Conservation (phyloP, 2,888 invertebrate species). For the Leptopilina drosophilae region DNA sequence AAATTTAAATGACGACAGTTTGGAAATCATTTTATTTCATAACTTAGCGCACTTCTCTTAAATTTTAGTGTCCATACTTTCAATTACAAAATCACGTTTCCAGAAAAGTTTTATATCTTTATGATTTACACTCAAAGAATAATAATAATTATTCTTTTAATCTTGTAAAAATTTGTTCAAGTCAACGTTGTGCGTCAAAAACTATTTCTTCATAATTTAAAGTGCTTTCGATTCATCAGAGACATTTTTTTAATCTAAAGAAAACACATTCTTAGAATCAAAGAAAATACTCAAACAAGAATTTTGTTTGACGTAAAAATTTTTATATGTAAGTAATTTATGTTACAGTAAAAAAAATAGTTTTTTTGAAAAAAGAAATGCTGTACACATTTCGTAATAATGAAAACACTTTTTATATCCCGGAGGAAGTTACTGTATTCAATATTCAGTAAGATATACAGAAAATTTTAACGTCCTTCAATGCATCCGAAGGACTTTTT, state of each 20-base stretch:
- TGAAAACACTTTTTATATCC: not conserved
- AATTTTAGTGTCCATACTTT: not conserved
- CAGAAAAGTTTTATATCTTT: not conserved
- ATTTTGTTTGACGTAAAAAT: too few species aligned
- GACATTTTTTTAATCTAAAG: too few species aligned
- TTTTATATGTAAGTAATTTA: too few species aligned
- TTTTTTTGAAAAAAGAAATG: too few species aligned
- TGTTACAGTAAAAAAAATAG: too few species aligned
- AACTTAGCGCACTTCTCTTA: not conserved
- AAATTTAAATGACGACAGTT: conserved; percentile 1
- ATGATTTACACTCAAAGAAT: too few species aligned
- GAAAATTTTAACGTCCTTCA: conserved; percentile 16
- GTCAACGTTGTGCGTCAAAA: not conserved
- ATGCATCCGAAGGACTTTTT: conserved; percentile 7
- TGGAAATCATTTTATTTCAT: conserved; percentile 2
- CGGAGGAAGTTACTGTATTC: not conserved
- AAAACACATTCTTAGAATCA: too few species aligned
- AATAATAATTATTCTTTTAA: too few species aligned
- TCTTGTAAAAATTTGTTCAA: not conserved
- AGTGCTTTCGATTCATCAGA: too few species aligned
- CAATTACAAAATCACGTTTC: not conserved
- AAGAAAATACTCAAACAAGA: too few species aligned
- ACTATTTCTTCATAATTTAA: not conserved
- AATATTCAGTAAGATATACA: not conserved
- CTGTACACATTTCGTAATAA: too few species aligned